Evolutionary conservation across 2,888 invertebrate species (phyloP).

Genomic region (Acanthococcus lagerstroemiae): DNA sequence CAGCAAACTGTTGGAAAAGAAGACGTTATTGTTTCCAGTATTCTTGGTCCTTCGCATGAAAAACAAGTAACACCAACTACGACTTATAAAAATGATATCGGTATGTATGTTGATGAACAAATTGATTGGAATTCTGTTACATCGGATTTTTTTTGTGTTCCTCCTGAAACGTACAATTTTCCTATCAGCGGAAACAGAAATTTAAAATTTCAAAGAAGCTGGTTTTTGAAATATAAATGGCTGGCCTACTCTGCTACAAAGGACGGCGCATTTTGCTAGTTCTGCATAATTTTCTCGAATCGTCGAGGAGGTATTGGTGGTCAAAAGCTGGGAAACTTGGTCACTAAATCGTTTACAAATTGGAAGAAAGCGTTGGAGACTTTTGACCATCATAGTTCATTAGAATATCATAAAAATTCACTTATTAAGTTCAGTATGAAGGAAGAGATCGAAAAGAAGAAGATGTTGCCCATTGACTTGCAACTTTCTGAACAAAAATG

Average conservation of each 20-base stretch:
- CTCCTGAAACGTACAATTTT: too few relatives aligned
- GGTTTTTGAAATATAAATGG: background rate
- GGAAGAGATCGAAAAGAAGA: too few relatives aligned
- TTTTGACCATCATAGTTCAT: background rate
- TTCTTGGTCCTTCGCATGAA: too few relatives aligned
- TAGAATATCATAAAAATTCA: conserved; percentile 9
- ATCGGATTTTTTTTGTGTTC: too few relatives aligned
- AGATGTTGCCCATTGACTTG: too few relatives aligned
- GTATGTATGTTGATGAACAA: too few relatives aligned
- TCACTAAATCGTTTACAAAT: background rate
- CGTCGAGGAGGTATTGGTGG: background rate
- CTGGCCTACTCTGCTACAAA: conserved; percentile 6
- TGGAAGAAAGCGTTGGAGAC: conserved; percentile 11
- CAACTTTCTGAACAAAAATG: too few relatives aligned
- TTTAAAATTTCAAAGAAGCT: conserved; percentile 11
- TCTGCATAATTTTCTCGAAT: conserved; percentile 13
- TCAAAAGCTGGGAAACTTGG: background rate
- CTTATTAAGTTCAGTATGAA: too few relatives aligned
- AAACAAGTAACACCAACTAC: too few relatives aligned
- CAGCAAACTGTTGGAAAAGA: too few relatives aligned
- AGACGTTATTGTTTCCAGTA: background rate
- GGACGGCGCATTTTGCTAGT: conserved; percentile 15
- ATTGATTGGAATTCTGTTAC: too few relatives aligned
- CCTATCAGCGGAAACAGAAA: conserved; percentile 21
- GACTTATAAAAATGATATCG: too few relatives aligned